Evolutionary conservation across 2,113 vertebrate species (phyloP), one percentile per base, ranked within the genome.

Genomic region (Carettochelys insculpta): DNA sequence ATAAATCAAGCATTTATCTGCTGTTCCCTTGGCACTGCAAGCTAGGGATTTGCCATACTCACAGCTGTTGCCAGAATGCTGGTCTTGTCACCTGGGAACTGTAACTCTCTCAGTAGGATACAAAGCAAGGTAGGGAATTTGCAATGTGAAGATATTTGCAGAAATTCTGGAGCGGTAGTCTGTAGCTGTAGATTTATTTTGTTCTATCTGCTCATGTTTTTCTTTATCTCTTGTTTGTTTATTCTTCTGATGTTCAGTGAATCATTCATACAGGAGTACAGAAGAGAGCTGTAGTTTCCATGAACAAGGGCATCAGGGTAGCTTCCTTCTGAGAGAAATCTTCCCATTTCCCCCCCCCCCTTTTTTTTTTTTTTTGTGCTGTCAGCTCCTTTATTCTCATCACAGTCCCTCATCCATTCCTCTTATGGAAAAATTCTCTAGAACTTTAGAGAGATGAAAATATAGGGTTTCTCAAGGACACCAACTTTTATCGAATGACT

Each of bases 351-450:
- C 14, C 14, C 14, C 48, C 48, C 48, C 48, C 11, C n/a, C n/a
- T n/a, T n/a, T n/a, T 89, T 91, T 53, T 79, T 92, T 93, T 87
- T 11, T 29, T 56, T 6, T 77, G 90, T 92, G 25, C 82, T 56
- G n/a, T n/a, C 22, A 1, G n/a, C 24, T 54, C 92, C 92, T 82
- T 9, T 48, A 75, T 47, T 84, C 61, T 11, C n/a, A 75, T 45
- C 11, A 73, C 58, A 22, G 78, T 87, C 75, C 34, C 7, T 82
- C 79, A 82, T 75, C 43, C 24, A 73, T 85, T 41, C 56, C 89
- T n/a, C 68, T 92, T 1, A 0, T 11, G 89, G 83, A 71, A 76
- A 95, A 95, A 76, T 65, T 83, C 92, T 85, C 13, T 90, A 81
- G 90, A 41, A 65, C 53, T 73, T 68, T 10, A 79, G 56, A 38